These are phyloP conservation scores for Volucella inflata DNA, from an alignment of 2,888 invertebrate species.

Conservation along the genomic window DNA sequence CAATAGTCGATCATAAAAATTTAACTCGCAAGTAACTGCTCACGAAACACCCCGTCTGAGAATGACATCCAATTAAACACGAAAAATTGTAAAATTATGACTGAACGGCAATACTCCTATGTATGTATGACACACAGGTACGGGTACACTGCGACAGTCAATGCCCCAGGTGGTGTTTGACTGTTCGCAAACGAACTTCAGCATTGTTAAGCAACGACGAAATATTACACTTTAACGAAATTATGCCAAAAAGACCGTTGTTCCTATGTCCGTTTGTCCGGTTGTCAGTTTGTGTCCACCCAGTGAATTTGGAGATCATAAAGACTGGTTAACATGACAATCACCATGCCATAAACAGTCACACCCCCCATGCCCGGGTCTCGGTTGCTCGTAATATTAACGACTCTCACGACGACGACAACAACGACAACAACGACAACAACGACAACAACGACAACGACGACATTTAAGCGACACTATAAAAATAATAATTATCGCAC, in stretches of 20 bases:
- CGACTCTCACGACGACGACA: constrained; percentile 41
- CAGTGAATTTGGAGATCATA: constrained; percentile 65
- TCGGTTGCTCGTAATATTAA: constrained; percentile 25
- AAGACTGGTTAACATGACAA: constrained; percentile 75
- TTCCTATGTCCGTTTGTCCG: constrained; percentile 61
- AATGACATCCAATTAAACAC: constrained; percentile 71
- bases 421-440: constrained; percentile 44
- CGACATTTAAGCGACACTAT: constrained; percentile 73
- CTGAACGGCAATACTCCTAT: constrained; percentile 61
- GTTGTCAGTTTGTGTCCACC: constrained; percentile 61
- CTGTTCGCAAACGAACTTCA: constrained; percentile 35
- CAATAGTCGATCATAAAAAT: constrained; percentile 36
- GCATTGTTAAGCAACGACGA: constrained; percentile 67
- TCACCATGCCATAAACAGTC: constrained; percentile 68
- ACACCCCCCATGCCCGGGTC: constrained; percentile 8
- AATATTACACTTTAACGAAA: constrained; percentile 67
- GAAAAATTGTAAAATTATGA: constrained; percentile 72
- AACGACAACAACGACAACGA: constrained; percentile 68
- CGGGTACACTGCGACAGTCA: not conserved
- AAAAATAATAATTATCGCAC: constrained; percentile 75
- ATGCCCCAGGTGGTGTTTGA: constrained; percentile 59
- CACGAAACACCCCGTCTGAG: constrained; percentile 42
- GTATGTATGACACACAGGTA: constrained; percentile 47
- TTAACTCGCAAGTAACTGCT: constrained; percentile 46
- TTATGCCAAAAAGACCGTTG: constrained; percentile 69